Conservation (phyloP, 2,113 vertebrate genomes). For the Paedocypris sp. region DNA sequence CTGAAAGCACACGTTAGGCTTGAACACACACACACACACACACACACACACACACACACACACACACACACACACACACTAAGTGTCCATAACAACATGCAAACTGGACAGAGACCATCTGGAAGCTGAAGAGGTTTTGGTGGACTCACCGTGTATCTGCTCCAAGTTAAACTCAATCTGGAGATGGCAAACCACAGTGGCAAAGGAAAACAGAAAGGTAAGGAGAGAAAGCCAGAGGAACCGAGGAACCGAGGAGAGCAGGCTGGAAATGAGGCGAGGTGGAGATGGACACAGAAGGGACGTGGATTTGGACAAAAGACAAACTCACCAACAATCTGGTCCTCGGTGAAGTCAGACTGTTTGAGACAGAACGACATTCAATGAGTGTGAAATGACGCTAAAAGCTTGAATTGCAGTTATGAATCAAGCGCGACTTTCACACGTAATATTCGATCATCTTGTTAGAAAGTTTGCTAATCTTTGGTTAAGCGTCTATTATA, state of each 20-base stretch:
- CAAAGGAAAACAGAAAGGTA: slow-evolving; percentile 44
- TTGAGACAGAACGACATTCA: slow-evolving; percentile 42
- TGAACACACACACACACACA: neutral
- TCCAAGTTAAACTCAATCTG: slow-evolving; percentile 69
- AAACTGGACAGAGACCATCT: slow-evolving; percentile 16
- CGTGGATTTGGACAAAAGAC: slow-evolving; percentile 16
- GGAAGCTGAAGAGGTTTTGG: slow-evolving; percentile 5
- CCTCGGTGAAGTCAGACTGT: slow-evolving; percentile 88
- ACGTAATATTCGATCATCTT: no score
- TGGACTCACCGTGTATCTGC: slow-evolving; percentile 65
- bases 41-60: neutral
- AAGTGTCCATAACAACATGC: slow-evolving; percentile 16
- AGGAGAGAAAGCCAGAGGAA: slow-evolving; percentile 29
- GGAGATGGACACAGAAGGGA: neutral
- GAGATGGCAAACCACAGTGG: slow-evolving; percentile 51
- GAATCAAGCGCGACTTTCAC: neutral
- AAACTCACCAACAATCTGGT: slow-evolving; percentile 79
- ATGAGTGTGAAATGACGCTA: slow-evolving; percentile 7
- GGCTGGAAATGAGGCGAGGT: slow-evolving; percentile 32
- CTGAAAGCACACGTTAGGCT: neutral
- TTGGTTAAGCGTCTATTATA: no score
- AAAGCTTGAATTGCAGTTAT: neutral
- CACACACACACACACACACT: neutral
- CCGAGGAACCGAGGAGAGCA: slow-evolving; percentile 18
- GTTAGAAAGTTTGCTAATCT: no score